Percentiles rank a stretch among this genome's conserved stretches.
These are phyloP conservation scores for Drosophila asahinai DNA, from an alignment of 1,140 invertebrate species.

Conservation along the genomic window DNA sequence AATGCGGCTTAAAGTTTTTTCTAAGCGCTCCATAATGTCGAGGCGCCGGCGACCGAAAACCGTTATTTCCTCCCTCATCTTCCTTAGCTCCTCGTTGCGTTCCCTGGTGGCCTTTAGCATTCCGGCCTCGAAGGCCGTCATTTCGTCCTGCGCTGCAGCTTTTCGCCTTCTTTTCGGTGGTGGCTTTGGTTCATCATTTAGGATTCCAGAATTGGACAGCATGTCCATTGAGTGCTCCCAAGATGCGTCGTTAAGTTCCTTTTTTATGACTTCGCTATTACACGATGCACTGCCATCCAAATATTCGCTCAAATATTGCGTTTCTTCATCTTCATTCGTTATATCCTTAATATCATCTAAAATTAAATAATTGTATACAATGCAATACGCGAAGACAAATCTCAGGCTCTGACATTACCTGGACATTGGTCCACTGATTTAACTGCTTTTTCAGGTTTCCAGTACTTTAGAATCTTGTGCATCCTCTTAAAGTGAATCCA, in stretches of 20 bases:
- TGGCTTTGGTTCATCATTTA: too few species aligned
- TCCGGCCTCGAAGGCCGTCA: slow-evolving; percentile 1
- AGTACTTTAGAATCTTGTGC: not conserved
- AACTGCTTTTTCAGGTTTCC: not conserved
- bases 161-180: not conserved
- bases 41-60: not conserved
- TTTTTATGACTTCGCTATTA: not conserved
- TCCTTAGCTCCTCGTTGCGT: not conserved
- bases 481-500: not conserved
- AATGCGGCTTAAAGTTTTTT: not conserved
- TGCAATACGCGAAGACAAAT: not conserved
- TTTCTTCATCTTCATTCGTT: not conserved
- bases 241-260: not conserved
- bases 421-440: not conserved
- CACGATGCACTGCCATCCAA: not conserved
- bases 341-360: not conserved
- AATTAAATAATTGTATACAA: not conserved
- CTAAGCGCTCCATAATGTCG: not conserved
- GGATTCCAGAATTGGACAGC: not conserved
- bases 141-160: not conserved
- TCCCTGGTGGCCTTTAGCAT: not conserved
- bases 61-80: not conserved
- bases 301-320: not conserved
- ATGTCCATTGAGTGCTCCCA: not conserved
- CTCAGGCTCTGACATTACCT: too few species aligned